Percentiles rank a stretch among this genome's conserved stretches.
Conservation (phyloP, 2,888 invertebrate species). For the Onchidella celtica region DNA sequence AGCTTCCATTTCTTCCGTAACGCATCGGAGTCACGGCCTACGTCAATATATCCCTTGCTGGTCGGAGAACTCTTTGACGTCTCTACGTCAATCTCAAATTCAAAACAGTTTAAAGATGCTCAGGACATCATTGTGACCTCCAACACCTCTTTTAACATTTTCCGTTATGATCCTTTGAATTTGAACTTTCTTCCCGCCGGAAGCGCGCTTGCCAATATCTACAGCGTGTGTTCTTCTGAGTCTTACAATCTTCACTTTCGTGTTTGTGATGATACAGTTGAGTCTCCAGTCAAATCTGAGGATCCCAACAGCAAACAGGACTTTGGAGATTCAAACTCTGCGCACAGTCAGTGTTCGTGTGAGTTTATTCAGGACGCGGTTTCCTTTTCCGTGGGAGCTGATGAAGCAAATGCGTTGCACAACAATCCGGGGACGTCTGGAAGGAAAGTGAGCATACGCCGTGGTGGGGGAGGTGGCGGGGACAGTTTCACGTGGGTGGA, state of each 20-base stretch:
- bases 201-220: slow-evolving; percentile 59
- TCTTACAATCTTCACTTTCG: neutral
- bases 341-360: slow-evolving; percentile 26
- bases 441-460: neutral
- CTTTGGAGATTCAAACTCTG: neutral
- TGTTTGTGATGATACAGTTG: neutral
- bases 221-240: slow-evolving; percentile 54
- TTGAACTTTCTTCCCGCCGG: slow-evolving; percentile 61
- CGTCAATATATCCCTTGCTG: slow-evolving; percentile 28
- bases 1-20: slow-evolving; percentile 22
- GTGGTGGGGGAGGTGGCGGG: neutral
- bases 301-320: neutral
- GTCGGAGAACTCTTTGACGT: slow-evolving; percentile 45
- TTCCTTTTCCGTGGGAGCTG: slow-evolving; percentile 61
- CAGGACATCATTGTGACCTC: slow-evolving; percentile 49
- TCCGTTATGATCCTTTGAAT: slow-evolving; percentile 51
- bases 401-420: slow-evolving; percentile 56
- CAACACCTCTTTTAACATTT: slow-evolving; percentile 53
- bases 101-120: slow-evolving; percentile 30
- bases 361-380: slow-evolving; percentile 59
- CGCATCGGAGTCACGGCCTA: slow-evolving; percentile 10
- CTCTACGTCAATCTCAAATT: slow-evolving; percentile 12
- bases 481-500: slow-evolving; percentile 33
- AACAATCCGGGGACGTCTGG: slow-evolving; percentile 54
- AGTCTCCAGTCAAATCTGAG: neutral